Base-by-base conservation (phyloP, 1,140 invertebrate genomes). In the Cardiocondyla obscurior region DNA sequence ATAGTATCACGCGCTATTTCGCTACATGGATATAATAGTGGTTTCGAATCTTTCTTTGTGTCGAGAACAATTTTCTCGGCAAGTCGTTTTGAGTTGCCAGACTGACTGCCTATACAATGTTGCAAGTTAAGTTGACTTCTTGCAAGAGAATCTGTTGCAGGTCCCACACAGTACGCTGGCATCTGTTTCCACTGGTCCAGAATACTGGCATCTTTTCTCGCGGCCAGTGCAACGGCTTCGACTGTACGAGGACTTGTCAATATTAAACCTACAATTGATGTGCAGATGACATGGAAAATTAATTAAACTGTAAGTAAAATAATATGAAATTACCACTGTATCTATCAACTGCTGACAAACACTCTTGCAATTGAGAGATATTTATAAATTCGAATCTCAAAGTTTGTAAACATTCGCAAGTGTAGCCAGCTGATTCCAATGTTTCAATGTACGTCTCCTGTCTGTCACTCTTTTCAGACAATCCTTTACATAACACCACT, bases 1-100 rank as follows among this genome's bases (percentile, higher is more conserved):
- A 94, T 88, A 25, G 92, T 93, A n/a, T 94, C 91, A 19, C 91
- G 76, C 6, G 92, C 90, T 65, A 94, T 94, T 70, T 91, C 90
- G 81, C 93, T 94, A 53, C 92, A 94, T 25, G 93, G 93, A 44
- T 93, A 92, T 16, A 94, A 79, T 30, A 94, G 57, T 2, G 92
- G 90, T 57, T 89, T 90, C 7, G 70, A 53, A 39, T 58, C 65
- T 36, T 74, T 69, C 22, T 77, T 7, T 7, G 62, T 14, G 72
- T 88, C 55, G 5, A 65, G 36, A 81, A 91, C 58, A 73, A 94
- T 92, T 22, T 88, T 90, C 58, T 91, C 85, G 3, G 90, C 91
- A 19, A 94, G 87, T 49, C 92, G 88, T 62, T 91, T 90, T 10
- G 93, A 85, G 90, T 94, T 94, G 33, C 93, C 93, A 65, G 89